Evolutionary conservation across 2,888 invertebrate species (phyloP).

Genomic region (Dynastes tityus): DNA sequence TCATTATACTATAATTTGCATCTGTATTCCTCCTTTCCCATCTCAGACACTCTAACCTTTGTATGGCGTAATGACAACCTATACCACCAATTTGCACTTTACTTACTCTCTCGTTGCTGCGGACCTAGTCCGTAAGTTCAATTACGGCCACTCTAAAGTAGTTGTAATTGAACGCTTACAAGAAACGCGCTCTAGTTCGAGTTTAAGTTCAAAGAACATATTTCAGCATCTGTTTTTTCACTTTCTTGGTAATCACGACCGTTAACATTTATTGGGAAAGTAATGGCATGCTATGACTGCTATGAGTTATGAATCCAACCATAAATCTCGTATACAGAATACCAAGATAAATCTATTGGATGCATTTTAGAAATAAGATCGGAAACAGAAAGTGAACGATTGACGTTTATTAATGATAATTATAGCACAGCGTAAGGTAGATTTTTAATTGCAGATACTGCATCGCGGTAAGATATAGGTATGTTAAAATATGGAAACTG

Average conservation of each 20-base stretch:
- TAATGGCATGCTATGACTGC: background rate
- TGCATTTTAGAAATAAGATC: conserved; percentile 1
- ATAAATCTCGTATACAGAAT: background rate
- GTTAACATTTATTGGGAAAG: background rate
- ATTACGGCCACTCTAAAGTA: no score
- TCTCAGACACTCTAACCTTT: no score
- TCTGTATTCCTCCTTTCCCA: no score
- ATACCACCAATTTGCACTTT: background rate
- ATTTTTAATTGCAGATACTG: no score
- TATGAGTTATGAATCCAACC: background rate
- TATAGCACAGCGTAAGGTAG: background rate
- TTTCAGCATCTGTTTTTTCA: background rate
- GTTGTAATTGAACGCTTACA: background rate
- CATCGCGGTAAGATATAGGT: background rate
- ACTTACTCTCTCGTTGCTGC: background rate
- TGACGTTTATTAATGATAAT: conserved; percentile 4
- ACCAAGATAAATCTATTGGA: background rate
- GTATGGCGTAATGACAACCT: no score
- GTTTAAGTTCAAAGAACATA: conserved; percentile 2
- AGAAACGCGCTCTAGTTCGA: background rate
- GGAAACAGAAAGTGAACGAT: conserved; percentile 4
- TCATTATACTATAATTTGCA: no score
- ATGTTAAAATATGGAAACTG: no score
- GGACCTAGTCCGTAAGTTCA: no score
- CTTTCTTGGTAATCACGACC: conserved; percentile 6